Base-by-base conservation (phyloP, 2,113 vertebrate genomes). In the Osmerus eperlanus region DNA sequence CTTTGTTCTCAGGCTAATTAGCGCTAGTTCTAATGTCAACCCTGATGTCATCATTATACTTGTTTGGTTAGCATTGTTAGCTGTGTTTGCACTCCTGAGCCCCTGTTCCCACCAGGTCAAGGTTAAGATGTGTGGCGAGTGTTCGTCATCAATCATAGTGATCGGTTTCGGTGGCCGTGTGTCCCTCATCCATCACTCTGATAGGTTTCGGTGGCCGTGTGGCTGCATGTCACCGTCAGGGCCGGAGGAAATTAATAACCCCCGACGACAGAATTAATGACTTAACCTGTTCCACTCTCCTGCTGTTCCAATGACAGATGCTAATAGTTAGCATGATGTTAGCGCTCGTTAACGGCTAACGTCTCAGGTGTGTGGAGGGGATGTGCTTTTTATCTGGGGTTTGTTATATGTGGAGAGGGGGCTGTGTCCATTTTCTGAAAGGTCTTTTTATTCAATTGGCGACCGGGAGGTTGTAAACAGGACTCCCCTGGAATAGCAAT, bases 111-210 rank as follows among this genome's bases (percentile, higher is more conserved):
- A 25, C 18, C 65, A 47, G 88, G 88, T 90, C 84, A 90, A 91
- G 89, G 91, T 91, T 87, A 89, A 88, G 83, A 84, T 36, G 73
- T 71, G 85, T 81, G 69, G 82, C 60, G 84, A 87, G 87, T 81
- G 73, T 79, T 64, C 54, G 72, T 87, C 90, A 91, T 92, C 89
- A 87, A 90, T 92, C 91, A 89, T 16, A 29, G 70, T 65, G 89
- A 89, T 87, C 85, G 65, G 81, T 23, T 89, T 86, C 87, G 88
- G 74, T 86, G 80, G 79, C 90, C 87, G 84, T 87, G 90, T 92
- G 91, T 89, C 87, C 71, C 86, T 88, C 88, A 91, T 92, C 86
- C 83, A 92, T 91, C 91, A 92, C 51, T 1, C 79, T 89, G 87
- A 89, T 85, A 84, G 80, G 65, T 83, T 83, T 69, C 81, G 74